Evolutionary conservation across 2,888 invertebrate species (phyloP).

Genomic region (Carcina quercana): DNA sequence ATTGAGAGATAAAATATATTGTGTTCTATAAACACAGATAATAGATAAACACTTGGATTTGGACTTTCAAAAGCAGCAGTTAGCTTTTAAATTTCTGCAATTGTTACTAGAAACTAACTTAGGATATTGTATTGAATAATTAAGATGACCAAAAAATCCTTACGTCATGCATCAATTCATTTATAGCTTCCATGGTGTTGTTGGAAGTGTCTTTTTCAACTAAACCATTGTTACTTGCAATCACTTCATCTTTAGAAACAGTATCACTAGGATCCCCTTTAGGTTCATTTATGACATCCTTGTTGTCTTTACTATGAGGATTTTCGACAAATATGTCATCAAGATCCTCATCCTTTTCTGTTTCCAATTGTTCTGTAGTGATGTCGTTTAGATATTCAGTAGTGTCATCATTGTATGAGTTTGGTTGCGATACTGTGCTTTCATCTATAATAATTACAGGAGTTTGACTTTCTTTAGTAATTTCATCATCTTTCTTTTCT

Average conservation of each 20-base stretch:
- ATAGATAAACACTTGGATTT: not conserved
- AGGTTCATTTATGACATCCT: not conserved
- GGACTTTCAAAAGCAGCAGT: not conserved
- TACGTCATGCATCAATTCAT: constrained; percentile 25
- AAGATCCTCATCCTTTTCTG: constrained; percentile 7
- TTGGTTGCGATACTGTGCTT: no score
- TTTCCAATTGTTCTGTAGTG: no score
- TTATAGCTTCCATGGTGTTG: constrained; percentile 15
- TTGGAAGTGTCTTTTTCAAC: no score
- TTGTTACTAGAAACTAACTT: not conserved
- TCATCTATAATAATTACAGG: no score
- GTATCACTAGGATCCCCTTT: not conserved
- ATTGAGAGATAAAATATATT: not conserved
- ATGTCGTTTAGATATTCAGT: no score
- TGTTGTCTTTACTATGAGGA: not conserved
- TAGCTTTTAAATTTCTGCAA: not conserved
- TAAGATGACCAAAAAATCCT: constrained; percentile 2
- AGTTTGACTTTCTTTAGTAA: not conserved
- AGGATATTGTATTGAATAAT: not conserved
- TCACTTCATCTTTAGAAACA: not conserved
- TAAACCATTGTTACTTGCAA: not conserved
- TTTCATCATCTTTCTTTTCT: not conserved
- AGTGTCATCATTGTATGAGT: no score
- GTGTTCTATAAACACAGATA: not conserved
- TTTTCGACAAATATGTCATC: constrained; percentile 1